These are phyloP conservation scores for Cheilosia grossa DNA, from an alignment of 2,888 invertebrate genomes.

Conservation along the genomic window DNA sequence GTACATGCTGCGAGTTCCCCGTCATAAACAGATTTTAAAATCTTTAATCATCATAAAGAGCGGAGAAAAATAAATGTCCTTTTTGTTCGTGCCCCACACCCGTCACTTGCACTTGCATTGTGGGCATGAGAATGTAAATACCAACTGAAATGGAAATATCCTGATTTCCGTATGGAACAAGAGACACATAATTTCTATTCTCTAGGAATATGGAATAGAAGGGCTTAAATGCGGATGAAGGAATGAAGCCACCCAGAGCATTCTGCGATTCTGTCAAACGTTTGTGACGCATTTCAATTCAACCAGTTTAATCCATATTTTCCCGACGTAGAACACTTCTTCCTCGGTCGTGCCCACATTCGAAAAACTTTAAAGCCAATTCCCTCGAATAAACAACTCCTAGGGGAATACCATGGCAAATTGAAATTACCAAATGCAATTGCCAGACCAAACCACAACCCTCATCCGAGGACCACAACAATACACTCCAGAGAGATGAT, in stretches of 20 bases:
- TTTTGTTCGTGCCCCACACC: constrained; percentile 1
- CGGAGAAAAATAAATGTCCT: background rate
- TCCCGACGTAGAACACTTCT: constrained; percentile 9
- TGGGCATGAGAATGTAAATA: constrained; percentile 10
- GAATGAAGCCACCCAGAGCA: background rate
- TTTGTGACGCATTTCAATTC: background rate
- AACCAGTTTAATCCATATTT: too few species aligned
- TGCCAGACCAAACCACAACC: constrained; percentile 12
- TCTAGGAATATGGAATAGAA: constrained; percentile 15
- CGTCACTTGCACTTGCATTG: constrained; percentile 20
- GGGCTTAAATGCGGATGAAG: constrained; percentile 22
- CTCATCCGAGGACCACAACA: constrained; percentile 34
- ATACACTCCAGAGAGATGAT: constrained; percentile 47
- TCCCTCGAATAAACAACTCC: constrained; percentile 8
- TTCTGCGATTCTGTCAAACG: background rate
- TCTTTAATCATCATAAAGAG: constrained; percentile 72
- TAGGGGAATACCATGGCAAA: constrained; percentile 35
- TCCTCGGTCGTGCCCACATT: background rate
- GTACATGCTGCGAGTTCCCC: constrained; percentile 25
- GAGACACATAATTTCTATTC: constrained; percentile 5
- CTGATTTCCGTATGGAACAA: constrained; percentile 32
- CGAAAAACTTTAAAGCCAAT: constrained; percentile 22
- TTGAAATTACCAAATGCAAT: constrained; percentile 65
- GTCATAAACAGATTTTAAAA: constrained; percentile 70
- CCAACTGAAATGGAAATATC: constrained; percentile 45